These are phyloP conservation scores for Phataginus tetradactyla DNA, from an alignment of 2,797 vertebrate genomes.

Conservation along the genomic window DNA sequence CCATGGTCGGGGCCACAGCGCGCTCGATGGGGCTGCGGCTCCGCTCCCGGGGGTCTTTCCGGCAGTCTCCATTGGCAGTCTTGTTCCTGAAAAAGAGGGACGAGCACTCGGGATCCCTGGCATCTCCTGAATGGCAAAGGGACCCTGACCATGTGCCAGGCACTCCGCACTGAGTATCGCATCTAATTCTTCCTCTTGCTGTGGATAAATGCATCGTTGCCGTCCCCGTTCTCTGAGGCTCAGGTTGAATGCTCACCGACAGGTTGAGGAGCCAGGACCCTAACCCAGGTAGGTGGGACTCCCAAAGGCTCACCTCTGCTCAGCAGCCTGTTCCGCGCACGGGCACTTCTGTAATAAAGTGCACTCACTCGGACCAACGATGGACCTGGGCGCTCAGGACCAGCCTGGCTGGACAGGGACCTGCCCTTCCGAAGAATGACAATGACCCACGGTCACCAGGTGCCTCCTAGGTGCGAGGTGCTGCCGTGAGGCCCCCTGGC, in stretches of 20 bases:
- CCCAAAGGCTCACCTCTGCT: background rate
- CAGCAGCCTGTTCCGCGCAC: background rate
- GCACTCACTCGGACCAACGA: background rate
- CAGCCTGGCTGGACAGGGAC: background rate
- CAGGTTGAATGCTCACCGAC: rapidly evolving
- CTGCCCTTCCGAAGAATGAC: background rate
- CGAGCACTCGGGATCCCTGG: rapidly evolving
- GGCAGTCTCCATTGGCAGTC: constrained; percentile 94
- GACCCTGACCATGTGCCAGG: rapidly evolving
- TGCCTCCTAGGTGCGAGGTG: rapidly evolving
- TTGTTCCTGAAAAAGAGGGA: constrained; percentile 87
- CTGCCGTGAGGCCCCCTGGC: background rate
- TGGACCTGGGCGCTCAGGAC: background rate
- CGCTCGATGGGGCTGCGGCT: constrained; percentile 97
- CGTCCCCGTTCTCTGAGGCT: background rate
- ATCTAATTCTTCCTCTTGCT: rapidly evolving
- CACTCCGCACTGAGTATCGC: rapidly evolving
- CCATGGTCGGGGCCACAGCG: constrained; percentile 90
- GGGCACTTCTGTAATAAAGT: background rate
- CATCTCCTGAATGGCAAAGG: background rate
- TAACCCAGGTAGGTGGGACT: background rate
- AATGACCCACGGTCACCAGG: background rate
- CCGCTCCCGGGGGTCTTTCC: constrained; percentile 94
- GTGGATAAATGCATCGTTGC: background rate
- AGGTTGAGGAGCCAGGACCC: background rate